Conservation (phyloP, 2,797 vertebrate genomes). For the Lates japonicus region DNA sequence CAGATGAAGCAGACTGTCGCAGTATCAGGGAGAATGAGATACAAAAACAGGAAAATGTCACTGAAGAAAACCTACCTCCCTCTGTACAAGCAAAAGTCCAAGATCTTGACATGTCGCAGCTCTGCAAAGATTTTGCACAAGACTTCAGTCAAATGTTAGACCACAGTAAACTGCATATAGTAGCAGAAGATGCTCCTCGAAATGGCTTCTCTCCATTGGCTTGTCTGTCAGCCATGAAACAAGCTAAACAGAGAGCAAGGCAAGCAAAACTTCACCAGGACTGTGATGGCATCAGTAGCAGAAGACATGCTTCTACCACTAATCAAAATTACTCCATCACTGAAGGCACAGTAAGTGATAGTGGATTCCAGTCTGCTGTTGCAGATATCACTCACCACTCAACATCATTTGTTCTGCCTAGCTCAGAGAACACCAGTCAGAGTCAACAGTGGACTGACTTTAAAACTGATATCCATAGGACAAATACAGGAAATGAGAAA, state of each 20-base stretch:
- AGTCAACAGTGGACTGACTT: conserved; percentile 41
- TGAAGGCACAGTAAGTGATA: conserved; percentile 59
- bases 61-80: conserved; percentile 21
- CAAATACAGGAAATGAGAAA: conserved; percentile 57
- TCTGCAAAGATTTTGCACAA: conserved; percentile 83
- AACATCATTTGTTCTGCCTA: conserved; percentile 44
- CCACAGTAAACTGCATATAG: conserved; percentile 1
- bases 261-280: conserved; percentile 26
- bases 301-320: conserved; percentile 1
- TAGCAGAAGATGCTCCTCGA: conserved; percentile 22
- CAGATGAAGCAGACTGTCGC: conserved; percentile 23
- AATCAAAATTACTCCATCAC: conserved; percentile 27
- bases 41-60: conserved; percentile 11
- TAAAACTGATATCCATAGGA: conserved; percentile 51
- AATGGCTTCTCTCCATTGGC: conserved; percentile 63
- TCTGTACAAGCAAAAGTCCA: conserved; percentile 50
- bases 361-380: conserved; percentile 71
- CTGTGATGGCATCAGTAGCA: not conserved
- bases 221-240: conserved; percentile 70
- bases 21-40: conserved; percentile 4
- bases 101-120: conserved; percentile 83
- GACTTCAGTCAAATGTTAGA: conserved; percentile 81
- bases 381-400: conserved; percentile 47
- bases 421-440: conserved; percentile 30
- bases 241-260: conserved; percentile 50